phyloP scores from a whole-genome alignment of 2,797 vertebrate species.

The Thripadectes ignobilis region DNA sequence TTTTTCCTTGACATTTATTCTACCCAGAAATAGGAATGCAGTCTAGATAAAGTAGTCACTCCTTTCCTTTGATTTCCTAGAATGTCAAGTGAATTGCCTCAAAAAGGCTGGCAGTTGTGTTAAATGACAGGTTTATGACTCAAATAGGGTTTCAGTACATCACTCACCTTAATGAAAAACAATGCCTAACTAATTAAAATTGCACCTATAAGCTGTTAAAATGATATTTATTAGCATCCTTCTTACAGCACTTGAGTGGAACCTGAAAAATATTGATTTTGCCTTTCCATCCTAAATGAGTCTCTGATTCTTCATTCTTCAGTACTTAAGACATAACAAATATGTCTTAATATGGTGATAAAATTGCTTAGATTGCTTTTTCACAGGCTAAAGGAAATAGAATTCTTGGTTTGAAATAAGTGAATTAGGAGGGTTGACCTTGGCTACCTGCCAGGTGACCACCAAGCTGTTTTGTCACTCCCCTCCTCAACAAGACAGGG shows the following conservation, averaged over 20 bases:
- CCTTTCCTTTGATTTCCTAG: neutral
- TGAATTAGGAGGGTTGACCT: neutral
- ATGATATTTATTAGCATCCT: neutral
- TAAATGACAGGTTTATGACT: constrained; percentile 14
- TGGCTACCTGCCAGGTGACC: neutral
- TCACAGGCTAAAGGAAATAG: neutral
- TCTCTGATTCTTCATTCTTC: neutral
- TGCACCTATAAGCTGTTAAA: neutral
- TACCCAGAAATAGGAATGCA: neutral
- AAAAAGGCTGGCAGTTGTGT: neutral
- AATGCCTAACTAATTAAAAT: constrained; percentile 23
- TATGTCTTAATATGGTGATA: neutral
- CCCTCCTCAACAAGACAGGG: neutral
- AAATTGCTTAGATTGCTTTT: neutral
- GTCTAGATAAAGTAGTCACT: neutral
- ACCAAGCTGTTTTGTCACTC: neutral
- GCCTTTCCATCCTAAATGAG: neutral
- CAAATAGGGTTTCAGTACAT: neutral
- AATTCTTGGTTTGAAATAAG: neutral
- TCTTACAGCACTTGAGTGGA: neutral
- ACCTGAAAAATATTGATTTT: neutral
- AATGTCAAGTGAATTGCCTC: neutral
- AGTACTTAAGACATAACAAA: neutral
- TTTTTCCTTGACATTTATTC: constrained; percentile 18
- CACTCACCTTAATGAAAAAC: constrained; percentile 17